Percentiles rank a stretch among this genome's conserved stretches.
phyloP scores from a whole-genome alignment of 1,140 invertebrate species.

The Hycleus phaleratus region DNA sequence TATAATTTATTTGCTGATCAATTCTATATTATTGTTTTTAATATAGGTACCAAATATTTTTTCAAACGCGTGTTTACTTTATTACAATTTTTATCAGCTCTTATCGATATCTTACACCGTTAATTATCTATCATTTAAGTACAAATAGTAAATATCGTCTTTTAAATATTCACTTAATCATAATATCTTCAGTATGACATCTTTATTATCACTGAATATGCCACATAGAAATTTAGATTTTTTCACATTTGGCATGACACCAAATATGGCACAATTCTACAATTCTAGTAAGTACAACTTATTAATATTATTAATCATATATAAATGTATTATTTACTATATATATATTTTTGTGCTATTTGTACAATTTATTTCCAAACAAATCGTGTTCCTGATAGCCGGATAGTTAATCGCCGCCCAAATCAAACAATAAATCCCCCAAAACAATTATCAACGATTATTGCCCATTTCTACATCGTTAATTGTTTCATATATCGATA shows the following conservation, averaged over 20 bases:
- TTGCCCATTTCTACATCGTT: conserved; percentile 24
- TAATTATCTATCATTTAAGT: conserved; percentile 32
- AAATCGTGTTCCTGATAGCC: conserved; percentile 2
- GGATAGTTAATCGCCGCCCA: conserved; percentile 5
- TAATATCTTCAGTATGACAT: conserved; percentile 36
- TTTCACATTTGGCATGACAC: conserved; percentile 13
- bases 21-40: conserved; percentile 18
- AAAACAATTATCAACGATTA: conserved; percentile 25
- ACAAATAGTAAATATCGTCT: conserved; percentile 37
- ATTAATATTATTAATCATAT: not conserved
- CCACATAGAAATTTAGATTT: conserved; percentile 20
- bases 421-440: conserved; percentile 9
- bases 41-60: conserved; percentile 13
- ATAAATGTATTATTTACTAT: not conserved
- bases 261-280: conserved; percentile 10
- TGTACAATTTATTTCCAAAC: conserved; percentile 3
- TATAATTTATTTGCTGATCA: conserved; percentile 28
- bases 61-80: conserved; percentile 1
- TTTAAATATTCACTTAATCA: conserved; percentile 37
- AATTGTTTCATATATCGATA: conserved; percentile 17
- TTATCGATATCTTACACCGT: conserved; percentile 31
- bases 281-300: conserved; percentile 16
- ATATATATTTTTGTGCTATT: conserved; percentile 1
- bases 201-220: conserved; percentile 27
- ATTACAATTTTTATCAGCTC: conserved; percentile 11